Percentiles rank a stretch among this genome's conserved stretches.
These are phyloP conservation scores for Eptatretus burgeri DNA, from an alignment of 2,113 vertebrate species.

Conservation along the genomic window DNA sequence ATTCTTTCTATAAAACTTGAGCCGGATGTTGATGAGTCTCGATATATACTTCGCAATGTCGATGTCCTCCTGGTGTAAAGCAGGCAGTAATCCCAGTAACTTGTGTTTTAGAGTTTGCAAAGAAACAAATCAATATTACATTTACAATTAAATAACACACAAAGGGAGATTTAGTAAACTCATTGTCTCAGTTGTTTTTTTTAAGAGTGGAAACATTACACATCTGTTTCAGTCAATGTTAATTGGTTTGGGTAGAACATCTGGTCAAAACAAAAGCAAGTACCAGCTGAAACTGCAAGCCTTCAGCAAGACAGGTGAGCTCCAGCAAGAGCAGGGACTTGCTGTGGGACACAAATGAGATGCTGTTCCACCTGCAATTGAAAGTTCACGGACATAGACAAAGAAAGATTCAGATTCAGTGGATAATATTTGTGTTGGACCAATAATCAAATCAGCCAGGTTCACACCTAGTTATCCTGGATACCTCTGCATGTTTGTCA, in stretches of 20 bases:
- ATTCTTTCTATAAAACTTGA: slow-evolving; percentile 91
- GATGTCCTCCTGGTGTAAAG: slow-evolving; percentile 59
- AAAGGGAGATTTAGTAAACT: neutral
- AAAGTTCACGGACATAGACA: neutral
- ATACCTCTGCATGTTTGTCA: too few species aligned
- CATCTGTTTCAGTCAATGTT: too few species aligned
- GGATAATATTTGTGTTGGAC: slow-evolving; percentile 8
- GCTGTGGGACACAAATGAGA: slow-evolving; percentile 92
- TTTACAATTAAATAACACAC: neutral
- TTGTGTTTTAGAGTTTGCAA: slow-evolving; percentile 12
- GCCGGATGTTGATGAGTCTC: slow-evolving; percentile 70
- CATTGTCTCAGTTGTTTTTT: neutral
- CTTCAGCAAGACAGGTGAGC: slow-evolving; percentile 67
- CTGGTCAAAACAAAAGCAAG: slow-evolving; percentile 16
- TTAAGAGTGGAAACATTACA: neutral
- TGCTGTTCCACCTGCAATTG: slow-evolving; percentile 59
- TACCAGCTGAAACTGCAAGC: slow-evolving; percentile 86
- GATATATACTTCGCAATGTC: slow-evolving; percentile 96
- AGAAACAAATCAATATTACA: slow-evolving; percentile 9
- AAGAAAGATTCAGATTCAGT: too few species aligned
- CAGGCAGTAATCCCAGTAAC: too few species aligned
- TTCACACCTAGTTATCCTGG: too few species aligned
- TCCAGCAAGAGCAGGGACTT: slow-evolving; percentile 81
- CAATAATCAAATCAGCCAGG: too few species aligned
- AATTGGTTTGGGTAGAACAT: too few species aligned